These are phyloP conservation scores for Leuciscus idus DNA, from an alignment of 2,113 vertebrate species.

Conservation along the genomic window DNA sequence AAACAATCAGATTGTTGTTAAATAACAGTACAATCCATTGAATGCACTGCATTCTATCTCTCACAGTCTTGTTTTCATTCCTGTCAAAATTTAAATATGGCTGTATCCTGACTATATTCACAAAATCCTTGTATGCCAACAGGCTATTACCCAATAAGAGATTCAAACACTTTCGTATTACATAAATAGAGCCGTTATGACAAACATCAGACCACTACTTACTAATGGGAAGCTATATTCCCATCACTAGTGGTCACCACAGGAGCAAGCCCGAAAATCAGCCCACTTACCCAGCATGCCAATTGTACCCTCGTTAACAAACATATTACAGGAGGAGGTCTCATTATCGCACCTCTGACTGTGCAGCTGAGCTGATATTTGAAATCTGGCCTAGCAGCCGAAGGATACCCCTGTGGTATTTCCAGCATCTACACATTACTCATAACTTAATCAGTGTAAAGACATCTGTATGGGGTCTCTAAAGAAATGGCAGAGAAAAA, in stretches of 20 bases:
- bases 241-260: conserved; percentile 19
- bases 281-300: conserved; percentile 14
- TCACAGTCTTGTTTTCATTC: too few species aligned
- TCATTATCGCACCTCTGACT: conserved; percentile 34
- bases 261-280: not conserved
- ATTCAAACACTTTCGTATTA: not conserved
- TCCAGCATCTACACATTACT: conserved; percentile 24
- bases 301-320: conserved; percentile 27
- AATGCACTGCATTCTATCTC: too few species aligned
- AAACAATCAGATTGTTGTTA: too few species aligned
- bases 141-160: not conserved
- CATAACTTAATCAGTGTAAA: conserved; percentile 14
- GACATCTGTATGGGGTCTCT: conserved; percentile 19
- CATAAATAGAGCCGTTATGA: conserved; percentile 9
- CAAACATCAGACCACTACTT: not conserved
- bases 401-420: conserved; percentile 1
- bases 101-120: not conserved
- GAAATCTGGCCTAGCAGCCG: conserved; percentile 12
- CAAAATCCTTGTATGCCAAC: not conserved
- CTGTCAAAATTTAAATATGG: too few species aligned
- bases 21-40: too few species aligned
- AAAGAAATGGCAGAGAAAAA: conserved; percentile 25
- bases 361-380: conserved; percentile 28
- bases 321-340: conserved; percentile 41
- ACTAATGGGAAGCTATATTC: conserved; percentile 11